Evolutionary conservation across 2,113 vertebrate genomes (phyloP).

Genomic region (Limanda limanda): DNA sequence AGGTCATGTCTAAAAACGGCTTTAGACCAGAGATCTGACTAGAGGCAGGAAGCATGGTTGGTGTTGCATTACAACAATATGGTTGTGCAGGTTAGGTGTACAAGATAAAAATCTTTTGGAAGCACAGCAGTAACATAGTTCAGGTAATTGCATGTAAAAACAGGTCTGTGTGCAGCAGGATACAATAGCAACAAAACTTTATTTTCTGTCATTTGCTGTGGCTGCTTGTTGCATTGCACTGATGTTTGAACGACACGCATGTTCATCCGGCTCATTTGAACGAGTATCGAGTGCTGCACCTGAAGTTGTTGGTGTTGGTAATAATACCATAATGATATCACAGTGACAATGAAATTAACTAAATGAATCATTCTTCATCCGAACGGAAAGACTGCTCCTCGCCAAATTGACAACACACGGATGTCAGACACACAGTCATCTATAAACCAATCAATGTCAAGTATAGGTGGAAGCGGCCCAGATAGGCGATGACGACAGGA

Average conservation of each 20-base stretch:
- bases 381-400: neutral
- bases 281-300: neutral
- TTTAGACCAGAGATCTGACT: slow-evolving; percentile 41
- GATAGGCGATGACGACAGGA: no score
- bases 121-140: neutral
- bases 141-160: slow-evolving; percentile 35
- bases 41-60: neutral
- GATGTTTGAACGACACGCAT: neutral
- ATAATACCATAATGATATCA: no score
- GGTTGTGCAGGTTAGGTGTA: slow-evolving; percentile 1
- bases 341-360: neutral
- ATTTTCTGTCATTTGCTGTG: neutral
- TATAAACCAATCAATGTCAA: no score
- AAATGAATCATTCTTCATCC: neutral
- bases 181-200: neutral
- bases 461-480: no score
- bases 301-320: no score
- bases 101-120: neutral
- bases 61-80: neutral
- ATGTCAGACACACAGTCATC: no score
- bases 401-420: no score
- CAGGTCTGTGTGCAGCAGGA: slow-evolving; percentile 20
- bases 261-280: neutral
- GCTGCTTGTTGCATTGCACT: neutral
- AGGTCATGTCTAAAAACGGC: no score